A percentile compares a stretch with the other conserved stretches of the same genome.
Conservation (phyloP, 2,113 vertebrate genomes). For the Hippopotamus amphibius region DNA sequence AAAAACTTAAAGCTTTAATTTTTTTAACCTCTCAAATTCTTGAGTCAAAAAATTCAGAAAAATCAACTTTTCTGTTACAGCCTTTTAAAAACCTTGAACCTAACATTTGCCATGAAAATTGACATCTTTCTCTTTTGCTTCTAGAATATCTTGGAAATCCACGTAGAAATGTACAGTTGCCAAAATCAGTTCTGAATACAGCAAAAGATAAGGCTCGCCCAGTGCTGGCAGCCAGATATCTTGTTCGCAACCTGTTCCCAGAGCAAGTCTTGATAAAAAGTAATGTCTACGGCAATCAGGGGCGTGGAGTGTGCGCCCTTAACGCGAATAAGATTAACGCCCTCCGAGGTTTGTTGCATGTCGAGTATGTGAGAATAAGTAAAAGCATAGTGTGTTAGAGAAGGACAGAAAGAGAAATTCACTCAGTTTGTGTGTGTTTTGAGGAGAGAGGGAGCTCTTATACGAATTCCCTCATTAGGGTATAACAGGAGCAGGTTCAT, state of each 20-base stretch:
- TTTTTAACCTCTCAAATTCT: slow-evolving; percentile 42
- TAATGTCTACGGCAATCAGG: slow-evolving; percentile 85
- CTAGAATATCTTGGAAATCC: slow-evolving; percentile 87
- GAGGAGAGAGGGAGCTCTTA: not conserved
- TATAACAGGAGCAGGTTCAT: not conserved
- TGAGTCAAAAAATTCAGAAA: slow-evolving; percentile 21
- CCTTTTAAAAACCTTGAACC: not conserved
- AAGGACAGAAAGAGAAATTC: slow-evolving; percentile 18
- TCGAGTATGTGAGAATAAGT: slow-evolving; percentile 40
- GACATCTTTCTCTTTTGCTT: slow-evolving; percentile 43
- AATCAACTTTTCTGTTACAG: not conserved
- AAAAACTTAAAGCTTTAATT: slow-evolving; percentile 10
- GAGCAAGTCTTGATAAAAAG: slow-evolving; percentile 88
- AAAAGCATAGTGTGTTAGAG: not conserved
- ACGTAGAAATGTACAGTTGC: slow-evolving; percentile 84
- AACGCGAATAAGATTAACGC: slow-evolving; percentile 88
- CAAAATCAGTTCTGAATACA: slow-evolving; percentile 81
- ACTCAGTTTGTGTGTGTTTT: slow-evolving; percentile 11
- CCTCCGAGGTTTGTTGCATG: slow-evolving; percentile 86
- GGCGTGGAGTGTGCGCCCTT: slow-evolving; percentile 84
- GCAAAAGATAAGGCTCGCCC: slow-evolving; percentile 85
- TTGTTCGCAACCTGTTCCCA: slow-evolving; percentile 88
- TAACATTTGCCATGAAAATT: slow-evolving; percentile 34
- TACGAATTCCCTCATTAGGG: not conserved
- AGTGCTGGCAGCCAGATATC: slow-evolving; percentile 86